phyloP scores from a whole-genome alignment of 2,113 vertebrate species.

The Melanotaenia duboulayi region DNA sequence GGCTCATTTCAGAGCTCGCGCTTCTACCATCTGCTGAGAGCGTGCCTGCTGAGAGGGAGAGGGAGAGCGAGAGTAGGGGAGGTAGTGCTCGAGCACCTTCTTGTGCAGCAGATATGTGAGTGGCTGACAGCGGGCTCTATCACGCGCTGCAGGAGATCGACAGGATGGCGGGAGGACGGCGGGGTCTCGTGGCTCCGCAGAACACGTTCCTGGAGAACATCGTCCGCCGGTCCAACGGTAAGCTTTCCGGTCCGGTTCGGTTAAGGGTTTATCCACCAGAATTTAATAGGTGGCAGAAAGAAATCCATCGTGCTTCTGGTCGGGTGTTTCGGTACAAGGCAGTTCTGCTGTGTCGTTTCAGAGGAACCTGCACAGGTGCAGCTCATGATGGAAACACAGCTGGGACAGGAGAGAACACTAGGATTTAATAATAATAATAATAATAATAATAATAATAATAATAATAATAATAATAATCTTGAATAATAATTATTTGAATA shows the following conservation, averaged over 20 bases:
- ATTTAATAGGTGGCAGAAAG: not conserved
- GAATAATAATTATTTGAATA: too few relatives aligned
- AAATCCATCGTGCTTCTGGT: not conserved
- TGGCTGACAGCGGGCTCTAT: constrained; percentile 41
- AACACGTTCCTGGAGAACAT: constrained; percentile 95
- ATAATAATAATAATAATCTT: too few relatives aligned
- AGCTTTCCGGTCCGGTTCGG: constrained; percentile 47
- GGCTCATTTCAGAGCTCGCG: constrained; percentile 25
- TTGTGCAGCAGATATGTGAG: constrained; percentile 73
- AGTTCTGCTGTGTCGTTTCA: not conserved
- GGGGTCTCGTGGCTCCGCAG: constrained; percentile 92
- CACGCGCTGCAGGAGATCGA: constrained; percentile 70
- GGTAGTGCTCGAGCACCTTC: not conserved
- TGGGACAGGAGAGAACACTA: too few relatives aligned
- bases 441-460: too few relatives aligned
- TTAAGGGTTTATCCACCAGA: not conserved
- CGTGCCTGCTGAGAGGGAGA: constrained; percentile 15
- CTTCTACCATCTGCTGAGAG: constrained; percentile 46
- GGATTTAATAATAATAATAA: too few relatives aligned
- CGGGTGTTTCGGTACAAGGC: not conserved
- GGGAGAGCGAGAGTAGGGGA: not conserved
- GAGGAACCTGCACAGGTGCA: not conserved
- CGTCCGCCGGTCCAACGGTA: constrained; percentile 92
- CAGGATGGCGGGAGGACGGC: constrained; percentile 90
- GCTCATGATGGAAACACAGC: not conserved